phyloP scores from a whole-genome alignment of 1,140 invertebrate genomes.

The Drosophila carrolli region DNA sequence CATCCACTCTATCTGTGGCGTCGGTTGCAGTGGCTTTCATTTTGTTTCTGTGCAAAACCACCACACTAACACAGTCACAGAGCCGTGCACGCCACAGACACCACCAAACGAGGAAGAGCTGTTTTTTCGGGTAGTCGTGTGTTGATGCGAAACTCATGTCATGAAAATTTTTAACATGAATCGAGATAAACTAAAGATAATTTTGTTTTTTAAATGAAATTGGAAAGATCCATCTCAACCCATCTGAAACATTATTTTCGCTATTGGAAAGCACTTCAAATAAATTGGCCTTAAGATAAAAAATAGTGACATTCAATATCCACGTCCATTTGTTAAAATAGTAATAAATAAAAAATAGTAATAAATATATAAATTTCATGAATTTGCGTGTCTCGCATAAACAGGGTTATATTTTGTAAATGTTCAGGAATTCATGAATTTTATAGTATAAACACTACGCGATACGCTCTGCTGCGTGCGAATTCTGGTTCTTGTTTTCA shows the following conservation, averaged over 20 bases:
- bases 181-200: no score
- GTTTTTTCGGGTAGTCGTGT: conserved; percentile 5
- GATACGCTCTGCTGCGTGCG: conserved; percentile 66
- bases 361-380: no score
- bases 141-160: background rate
- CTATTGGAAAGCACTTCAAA: no score
- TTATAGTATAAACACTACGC: conserved; percentile 1
- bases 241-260: no score
- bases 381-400: no score
- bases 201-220: no score
- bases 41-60: conserved; percentile 81
- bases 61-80: conserved; percentile 51
- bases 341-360: no score
- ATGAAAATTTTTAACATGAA: background rate
- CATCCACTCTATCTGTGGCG: conserved; percentile 36
- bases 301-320: no score
- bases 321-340: no score
- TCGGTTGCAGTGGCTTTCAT: conserved; percentile 69
- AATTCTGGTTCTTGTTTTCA: conserved; percentile 52
- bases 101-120: conserved; percentile 42
- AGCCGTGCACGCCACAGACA: conserved; percentile 35
- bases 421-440: background rate
- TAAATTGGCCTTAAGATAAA: no score
- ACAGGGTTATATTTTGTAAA: no score
- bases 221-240: no score